phyloP scores from a whole-genome alignment of 1,140 invertebrate species.

The Lepidotrigona ventralis region DNA sequence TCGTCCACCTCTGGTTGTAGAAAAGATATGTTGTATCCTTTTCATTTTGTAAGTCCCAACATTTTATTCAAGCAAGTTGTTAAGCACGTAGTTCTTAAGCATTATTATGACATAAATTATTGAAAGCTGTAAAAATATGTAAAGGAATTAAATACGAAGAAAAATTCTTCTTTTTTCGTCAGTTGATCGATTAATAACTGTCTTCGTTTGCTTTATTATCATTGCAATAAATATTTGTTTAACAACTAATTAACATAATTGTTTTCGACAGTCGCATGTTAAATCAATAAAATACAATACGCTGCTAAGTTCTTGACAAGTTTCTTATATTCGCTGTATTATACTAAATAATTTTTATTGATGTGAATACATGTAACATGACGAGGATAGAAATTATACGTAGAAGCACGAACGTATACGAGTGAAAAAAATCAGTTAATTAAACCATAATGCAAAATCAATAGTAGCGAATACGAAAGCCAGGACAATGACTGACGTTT shows the following conservation, averaged over 20 bases:
- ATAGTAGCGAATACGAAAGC: constrained; percentile 26
- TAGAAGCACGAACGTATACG: not conserved
- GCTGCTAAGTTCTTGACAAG: not conserved
- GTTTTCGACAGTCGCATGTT: not conserved
- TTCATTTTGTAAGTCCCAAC: not conserved
- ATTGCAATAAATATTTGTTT: not conserved
- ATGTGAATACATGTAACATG: not conserved
- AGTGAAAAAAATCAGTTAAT: not conserved
- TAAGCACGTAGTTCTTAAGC: not conserved
- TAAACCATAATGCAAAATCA: constrained; percentile 34
- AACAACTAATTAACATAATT: not conserved
- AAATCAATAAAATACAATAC: not conserved
- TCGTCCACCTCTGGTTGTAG: not conserved
- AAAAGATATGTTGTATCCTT: not conserved
- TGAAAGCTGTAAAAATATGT: not conserved
- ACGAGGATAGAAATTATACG: not conserved
- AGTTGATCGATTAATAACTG: not conserved
- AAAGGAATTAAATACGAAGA: not conserved
- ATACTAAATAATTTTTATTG: not conserved
- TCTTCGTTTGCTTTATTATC: not conserved
- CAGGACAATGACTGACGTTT: not conserved
- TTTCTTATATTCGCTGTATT: not conserved
- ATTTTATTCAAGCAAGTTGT: not conserved
- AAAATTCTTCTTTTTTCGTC: not conserved
- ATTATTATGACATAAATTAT: not conserved